Evolutionary conservation across 2,888 invertebrate species (phyloP).

Genomic region (Nemapogon koenigi): DNA sequence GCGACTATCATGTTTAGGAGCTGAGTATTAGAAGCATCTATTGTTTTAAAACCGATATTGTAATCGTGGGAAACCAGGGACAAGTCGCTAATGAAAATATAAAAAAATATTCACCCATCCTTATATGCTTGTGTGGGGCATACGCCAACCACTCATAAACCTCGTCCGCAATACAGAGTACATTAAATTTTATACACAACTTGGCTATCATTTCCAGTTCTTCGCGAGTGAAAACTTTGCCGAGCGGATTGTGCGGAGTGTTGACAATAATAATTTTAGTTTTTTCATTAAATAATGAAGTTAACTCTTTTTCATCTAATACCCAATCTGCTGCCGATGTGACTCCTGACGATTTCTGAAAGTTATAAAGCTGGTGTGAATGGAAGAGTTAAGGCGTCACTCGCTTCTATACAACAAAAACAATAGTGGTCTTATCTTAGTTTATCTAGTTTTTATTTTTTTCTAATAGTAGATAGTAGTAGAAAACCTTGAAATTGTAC

Average conservation of each 20-base stretch:
- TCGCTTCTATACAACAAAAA: no score
- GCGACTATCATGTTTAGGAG: no score
- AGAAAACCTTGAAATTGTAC: no score
- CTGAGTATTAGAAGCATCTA: no score
- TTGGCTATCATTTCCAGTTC: slow-evolving; percentile 82
- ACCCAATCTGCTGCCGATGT: slow-evolving; percentile 86
- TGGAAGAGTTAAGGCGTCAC: no score
- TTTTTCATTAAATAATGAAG: slow-evolving; percentile 78
- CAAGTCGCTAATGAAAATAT: no score
- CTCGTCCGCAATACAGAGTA: slow-evolving; percentile 93
- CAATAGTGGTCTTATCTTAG: no score
- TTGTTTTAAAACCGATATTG: no score
- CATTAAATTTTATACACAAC: slow-evolving; percentile 91
- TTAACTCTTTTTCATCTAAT: slow-evolving; percentile 82
- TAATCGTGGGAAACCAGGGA: no score
- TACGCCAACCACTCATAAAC: slow-evolving; percentile 98
- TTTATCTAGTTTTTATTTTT: no score
- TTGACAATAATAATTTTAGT: slow-evolving; percentile 97
- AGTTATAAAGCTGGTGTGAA: no score
- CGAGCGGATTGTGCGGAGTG: slow-evolving; percentile 97
- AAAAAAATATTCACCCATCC: slow-evolving; percentile 80
- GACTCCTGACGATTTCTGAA: slow-evolving; percentile 47
- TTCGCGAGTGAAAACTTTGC: slow-evolving; percentile 80
- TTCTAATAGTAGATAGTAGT: no score
- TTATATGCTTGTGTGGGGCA: slow-evolving; percentile 80